A percentile compares a stretch with the other conserved stretches of the same genome.
Conservation (phyloP, 2,888 invertebrate genomes). For the Crioceris asparagi region DNA sequence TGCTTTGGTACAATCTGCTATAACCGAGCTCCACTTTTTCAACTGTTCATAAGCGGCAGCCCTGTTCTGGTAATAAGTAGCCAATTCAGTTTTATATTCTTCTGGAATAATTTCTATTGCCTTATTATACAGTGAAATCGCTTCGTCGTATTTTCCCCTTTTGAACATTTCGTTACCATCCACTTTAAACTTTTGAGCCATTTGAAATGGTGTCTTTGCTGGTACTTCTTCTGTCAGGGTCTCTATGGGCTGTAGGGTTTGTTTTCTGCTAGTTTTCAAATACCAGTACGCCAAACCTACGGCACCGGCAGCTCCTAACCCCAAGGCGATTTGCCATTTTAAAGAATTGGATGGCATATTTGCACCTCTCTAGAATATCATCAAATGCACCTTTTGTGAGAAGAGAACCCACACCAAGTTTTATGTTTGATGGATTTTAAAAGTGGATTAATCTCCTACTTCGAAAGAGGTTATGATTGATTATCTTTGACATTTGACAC, state of each 20-base stretch:
- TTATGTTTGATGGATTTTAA: no score
- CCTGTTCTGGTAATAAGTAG: slow-evolving; percentile 91
- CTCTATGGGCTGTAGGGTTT: slow-evolving; percentile 18
- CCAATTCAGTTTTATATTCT: slow-evolving; percentile 60
- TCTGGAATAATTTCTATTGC: slow-evolving; percentile 84
- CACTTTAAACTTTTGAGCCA: slow-evolving; percentile 70
- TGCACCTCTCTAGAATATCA: no score
- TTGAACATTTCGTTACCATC: slow-evolving; percentile 84
- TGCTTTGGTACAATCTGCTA: slow-evolving; percentile 78
- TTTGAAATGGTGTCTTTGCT: slow-evolving; percentile 52
- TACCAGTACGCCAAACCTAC: slow-evolving; percentile 58
- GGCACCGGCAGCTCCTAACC: slow-evolving; percentile 73
- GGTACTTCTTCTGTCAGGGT: slow-evolving; percentile 22
- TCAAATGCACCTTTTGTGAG: no score
- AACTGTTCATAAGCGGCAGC: slow-evolving; percentile 92
- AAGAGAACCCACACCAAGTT: no score
- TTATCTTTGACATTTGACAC: no score
- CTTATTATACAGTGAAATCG: slow-evolving; percentile 78
- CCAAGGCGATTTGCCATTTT: slow-evolving; percentile 80
- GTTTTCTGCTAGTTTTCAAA: slow-evolving; percentile 42
- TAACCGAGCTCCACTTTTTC: slow-evolving; percentile 73
- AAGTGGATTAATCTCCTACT: no score
- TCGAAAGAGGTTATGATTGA: no score
- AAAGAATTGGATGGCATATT: slow-evolving; percentile 38
- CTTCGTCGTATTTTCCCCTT: slow-evolving; percentile 80